Base-by-base conservation (phyloP, 2,888 invertebrate species). In the Drosophila anomalata region DNA sequence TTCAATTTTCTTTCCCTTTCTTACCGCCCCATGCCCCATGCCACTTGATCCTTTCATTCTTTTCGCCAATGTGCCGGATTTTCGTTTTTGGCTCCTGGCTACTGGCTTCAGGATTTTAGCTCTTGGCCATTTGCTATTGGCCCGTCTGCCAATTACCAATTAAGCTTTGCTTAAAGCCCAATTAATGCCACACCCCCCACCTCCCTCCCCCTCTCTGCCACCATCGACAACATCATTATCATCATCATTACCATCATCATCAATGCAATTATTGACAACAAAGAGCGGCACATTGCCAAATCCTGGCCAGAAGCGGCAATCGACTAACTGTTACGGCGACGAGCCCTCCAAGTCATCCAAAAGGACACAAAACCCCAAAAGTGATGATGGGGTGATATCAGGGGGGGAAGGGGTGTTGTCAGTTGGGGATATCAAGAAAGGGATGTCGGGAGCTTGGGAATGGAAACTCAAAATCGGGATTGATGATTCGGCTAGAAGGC, bases 251-350 rank as follows among this genome's bases (percentile, higher is more conserved):
- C 26, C 46, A 48, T 50, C 50, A 29, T 78, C 84, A 78, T 84
- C 87, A 82, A 86, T 82, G 87, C 81, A 82, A 82, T 82, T 82
- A 82, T 82, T 82, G 84, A 83, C 78, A 78, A 86, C 81, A 86
- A 82, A 82, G 78, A 87, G 76, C 67, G 58, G 73, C 87, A 65
- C 73, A 67, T 78, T 58, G 67, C 78, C 76, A 79, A 86, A 79
- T 77, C 52, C 68, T 61, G 57, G 48, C 57, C 52, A 63, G 57
- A 29, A 52, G 58, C 48, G 62, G 17, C 48, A 74, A 67, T 66
- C 67, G 72, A 63, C 72, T 63, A 62, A 71, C 62, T 51, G 51
- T 51, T n/a, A 17, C 59, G 50, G 50, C 17, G 20, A 20, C 36
- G 26, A 39, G 46, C 72, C 46, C 73, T 58, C 65, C 41, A 57